These are phyloP conservation scores for Germaria angustata DNA, from an alignment of 2,888 invertebrate genomes.

Conservation along the genomic window DNA sequence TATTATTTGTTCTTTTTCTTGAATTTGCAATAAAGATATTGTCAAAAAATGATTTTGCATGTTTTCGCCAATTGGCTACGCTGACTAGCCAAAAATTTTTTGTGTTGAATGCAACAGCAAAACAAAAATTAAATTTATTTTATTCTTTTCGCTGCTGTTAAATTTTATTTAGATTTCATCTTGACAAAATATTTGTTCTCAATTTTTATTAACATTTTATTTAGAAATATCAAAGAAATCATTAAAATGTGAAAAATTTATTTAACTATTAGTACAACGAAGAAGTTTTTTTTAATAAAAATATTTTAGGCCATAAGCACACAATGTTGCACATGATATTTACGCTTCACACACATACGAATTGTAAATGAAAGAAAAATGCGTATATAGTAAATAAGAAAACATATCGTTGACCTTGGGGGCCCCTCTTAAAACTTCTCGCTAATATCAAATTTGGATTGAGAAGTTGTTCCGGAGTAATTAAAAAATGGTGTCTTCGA, in stretches of 20 bases:
- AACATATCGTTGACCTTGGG: too few relatives aligned
- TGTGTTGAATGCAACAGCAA: background rate
- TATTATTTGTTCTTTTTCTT: background rate
- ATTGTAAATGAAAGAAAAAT: background rate
- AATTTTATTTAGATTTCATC: conserved; percentile 15
- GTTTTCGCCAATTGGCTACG: conserved; percentile 22
- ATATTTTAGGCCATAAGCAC: conserved; percentile 14
- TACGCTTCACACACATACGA: too few relatives aligned
- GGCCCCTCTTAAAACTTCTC: too few relatives aligned
- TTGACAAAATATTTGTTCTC: conserved; percentile 44
- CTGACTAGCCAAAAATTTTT: background rate
- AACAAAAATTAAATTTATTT: background rate
- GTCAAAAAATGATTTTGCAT: conserved; percentile 13
- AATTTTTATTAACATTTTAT: conserved; percentile 36
- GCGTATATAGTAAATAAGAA: too few relatives aligned
- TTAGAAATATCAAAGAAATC: conserved; percentile 42
- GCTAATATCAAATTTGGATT: too few relatives aligned
- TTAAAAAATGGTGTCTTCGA: too few relatives aligned
- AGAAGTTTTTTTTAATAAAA: background rate
- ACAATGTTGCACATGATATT: conserved; percentile 25
- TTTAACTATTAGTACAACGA: conserved; percentile 9
- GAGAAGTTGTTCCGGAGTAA: too few relatives aligned
- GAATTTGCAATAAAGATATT: conserved; percentile 34
- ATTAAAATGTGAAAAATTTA: conserved; percentile 46
- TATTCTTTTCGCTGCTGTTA: background rate